phyloP scores from a whole-genome alignment of 2,888 invertebrate species.

The Polydrusus pterygomalis region DNA sequence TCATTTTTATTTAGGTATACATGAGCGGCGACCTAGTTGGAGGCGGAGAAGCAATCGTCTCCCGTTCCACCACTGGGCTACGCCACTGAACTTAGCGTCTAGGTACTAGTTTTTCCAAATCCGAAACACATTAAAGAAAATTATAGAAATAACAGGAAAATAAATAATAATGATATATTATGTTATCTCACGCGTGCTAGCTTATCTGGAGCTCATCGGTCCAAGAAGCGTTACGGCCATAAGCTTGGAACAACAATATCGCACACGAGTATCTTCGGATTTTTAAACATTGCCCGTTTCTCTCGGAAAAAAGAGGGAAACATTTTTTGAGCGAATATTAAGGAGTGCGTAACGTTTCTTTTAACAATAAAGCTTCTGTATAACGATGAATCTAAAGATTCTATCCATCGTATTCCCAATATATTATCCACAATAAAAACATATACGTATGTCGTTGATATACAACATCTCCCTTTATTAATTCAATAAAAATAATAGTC shows the following conservation, averaged over 20 bases:
- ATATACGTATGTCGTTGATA: no score
- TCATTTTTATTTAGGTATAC: no score
- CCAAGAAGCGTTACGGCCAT: constrained; percentile 35
- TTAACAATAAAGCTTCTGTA: not conserved
- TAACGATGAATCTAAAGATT: no score
- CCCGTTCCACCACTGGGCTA: no score
- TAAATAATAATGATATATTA: constrained; percentile 23
- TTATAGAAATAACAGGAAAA: not conserved
- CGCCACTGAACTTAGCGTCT: no score
- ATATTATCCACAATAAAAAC: no score
- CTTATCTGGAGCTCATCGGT: constrained; percentile 33
- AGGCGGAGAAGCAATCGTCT: no score
- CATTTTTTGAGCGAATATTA: not conserved
- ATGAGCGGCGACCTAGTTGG: no score
- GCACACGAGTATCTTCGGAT: constrained; percentile 38
- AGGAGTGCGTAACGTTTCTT: not conserved
- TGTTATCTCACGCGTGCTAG: constrained; percentile 34
- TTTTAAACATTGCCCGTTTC: constrained; percentile 24
- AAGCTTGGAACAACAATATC: constrained; percentile 36
- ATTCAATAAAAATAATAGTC: no score
- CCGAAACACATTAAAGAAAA: constrained; percentile 9
- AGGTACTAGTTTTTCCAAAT: not conserved
- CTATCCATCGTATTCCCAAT: no score
- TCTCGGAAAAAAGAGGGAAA: constrained; percentile 29
- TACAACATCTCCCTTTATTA: no score